Base-by-base conservation (phyloP, 64 coral and sea anemone species). In the Stylophora pistillata region DNA sequence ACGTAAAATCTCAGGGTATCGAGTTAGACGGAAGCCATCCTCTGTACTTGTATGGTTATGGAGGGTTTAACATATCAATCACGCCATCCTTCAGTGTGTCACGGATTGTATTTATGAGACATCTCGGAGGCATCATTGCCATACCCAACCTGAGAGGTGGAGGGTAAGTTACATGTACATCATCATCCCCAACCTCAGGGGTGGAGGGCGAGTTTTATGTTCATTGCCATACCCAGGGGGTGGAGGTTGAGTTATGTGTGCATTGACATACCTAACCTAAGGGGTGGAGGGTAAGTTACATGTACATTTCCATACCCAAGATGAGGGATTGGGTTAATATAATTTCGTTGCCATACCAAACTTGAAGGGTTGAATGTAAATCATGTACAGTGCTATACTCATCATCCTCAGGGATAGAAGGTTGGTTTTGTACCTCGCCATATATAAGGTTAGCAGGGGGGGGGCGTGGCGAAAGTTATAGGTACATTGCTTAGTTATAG, bases 81-180 rank as follows among this genome's bases (percentile, higher is more conserved):
- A 95, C 97, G 66, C 97, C 97, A 31, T 61, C 89, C 65, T 99
- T 99, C 62, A 99, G 93, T 90, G 97, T 99, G 15, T 95, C 97
- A 70, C 78, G 97, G 21, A 88, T 99, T 13, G 66, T 99, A 12
- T 99, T 93, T 30, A 99, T 99, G 71, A 82, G 86, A 26, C 73
- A 99, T 65, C 88, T 99, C 13, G 93, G 96, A 15, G 93, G 96
- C 10, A 90, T 98, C 63, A 56, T 98, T 63, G 96, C 90, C 3
- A 74, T 95, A 63, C 78, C 96, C 55, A 98, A 98, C 83, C 28
- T 98, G 16, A 95, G 96, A 37, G 93, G 96, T 41, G 90, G 96
- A 78, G 90, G 93, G 96, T 98, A 83, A 68, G 96, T 98, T 11
- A 12, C 7, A 47, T 47, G 17, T 21, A 28, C 63, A 56, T 98